phyloP scores from a whole-genome alignment of 2,888 invertebrate genomes.

The Prosapia bicincta region DNA sequence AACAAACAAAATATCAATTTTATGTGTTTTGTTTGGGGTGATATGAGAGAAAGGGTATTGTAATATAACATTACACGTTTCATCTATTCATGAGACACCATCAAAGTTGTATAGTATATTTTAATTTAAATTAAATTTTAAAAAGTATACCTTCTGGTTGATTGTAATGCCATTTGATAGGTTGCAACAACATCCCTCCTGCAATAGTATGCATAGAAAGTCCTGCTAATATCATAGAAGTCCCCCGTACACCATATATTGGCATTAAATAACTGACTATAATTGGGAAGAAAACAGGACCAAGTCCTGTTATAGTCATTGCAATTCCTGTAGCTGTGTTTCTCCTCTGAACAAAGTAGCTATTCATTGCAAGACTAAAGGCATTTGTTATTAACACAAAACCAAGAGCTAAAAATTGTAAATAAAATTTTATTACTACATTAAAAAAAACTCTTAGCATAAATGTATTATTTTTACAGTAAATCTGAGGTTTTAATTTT shows the following conservation, averaged over 20 bases:
- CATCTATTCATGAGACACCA: no score
- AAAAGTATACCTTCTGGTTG: no score
- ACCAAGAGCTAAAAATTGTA: constrained; percentile 57
- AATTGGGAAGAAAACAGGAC: constrained; percentile 63
- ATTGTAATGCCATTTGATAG: constrained; percentile 63
- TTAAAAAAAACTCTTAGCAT: no score
- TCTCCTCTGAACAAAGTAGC: constrained; percentile 60
- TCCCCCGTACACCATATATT: constrained; percentile 57
- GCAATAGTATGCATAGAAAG: constrained; percentile 59
- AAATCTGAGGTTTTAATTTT: no score
- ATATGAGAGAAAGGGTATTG: no score
- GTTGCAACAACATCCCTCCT: constrained; percentile 60
- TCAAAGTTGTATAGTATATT: no score
- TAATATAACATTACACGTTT: no score
- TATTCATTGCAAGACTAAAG: constrained; percentile 61
- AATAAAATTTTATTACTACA: no score
- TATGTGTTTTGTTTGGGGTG: no score
- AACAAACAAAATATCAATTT: no score
- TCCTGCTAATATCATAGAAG: constrained; percentile 59
- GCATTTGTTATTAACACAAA: constrained; percentile 58
- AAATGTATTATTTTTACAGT: no score
- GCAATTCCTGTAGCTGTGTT: constrained; percentile 60
- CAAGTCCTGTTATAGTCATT: constrained; percentile 63
- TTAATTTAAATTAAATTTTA: no score
- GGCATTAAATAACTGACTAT: constrained; percentile 56